Percentiles rank a stretch among this genome's conserved stretches.
Evolutionary conservation across 2,797 vertebrate species (phyloP).

Genomic region (Myiotriccus ornatus): DNA sequence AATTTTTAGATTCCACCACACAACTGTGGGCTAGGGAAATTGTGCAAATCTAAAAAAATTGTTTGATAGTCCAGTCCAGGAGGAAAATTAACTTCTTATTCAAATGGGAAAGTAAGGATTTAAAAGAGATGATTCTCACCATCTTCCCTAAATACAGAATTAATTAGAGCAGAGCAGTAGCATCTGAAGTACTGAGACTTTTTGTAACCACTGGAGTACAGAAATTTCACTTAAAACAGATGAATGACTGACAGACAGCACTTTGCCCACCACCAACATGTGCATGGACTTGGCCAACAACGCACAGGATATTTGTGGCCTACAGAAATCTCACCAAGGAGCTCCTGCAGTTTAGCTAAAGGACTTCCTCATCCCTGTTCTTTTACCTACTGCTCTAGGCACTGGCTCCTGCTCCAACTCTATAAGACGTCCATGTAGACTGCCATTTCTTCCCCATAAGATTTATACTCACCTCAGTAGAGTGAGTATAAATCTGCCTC

Average conservation of each 20-base stretch:
- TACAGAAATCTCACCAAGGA: neutral
- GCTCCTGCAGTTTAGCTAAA: neutral
- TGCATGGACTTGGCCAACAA: neutral
- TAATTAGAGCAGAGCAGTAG: neutral
- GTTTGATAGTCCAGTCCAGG: neutral
- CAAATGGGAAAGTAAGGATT: neutral
- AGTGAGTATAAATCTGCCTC: too few relatives aligned
- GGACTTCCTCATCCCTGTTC: neutral
- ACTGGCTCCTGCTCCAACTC: neutral
- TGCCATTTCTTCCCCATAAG: neutral
- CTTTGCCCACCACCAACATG: neutral
- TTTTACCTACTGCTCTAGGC: neutral
- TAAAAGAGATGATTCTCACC: neutral
- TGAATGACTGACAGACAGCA: neutral
- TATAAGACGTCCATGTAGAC: rapidly evolving
- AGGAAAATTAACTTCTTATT: neutral
- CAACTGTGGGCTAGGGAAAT: neutral
- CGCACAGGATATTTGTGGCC: rapidly evolving
- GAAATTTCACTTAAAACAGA: neutral
- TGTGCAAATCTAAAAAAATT: neutral
- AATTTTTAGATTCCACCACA: neutral
- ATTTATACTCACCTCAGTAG: neutral
- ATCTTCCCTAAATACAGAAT: neutral
- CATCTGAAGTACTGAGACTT: neutral
- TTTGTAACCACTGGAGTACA: neutral